Evolutionary conservation across 2,797 vertebrate genomes (phyloP), one percentile per base, ranked within the genome.

Genomic region (Luscinia megarhynchos): DNA sequence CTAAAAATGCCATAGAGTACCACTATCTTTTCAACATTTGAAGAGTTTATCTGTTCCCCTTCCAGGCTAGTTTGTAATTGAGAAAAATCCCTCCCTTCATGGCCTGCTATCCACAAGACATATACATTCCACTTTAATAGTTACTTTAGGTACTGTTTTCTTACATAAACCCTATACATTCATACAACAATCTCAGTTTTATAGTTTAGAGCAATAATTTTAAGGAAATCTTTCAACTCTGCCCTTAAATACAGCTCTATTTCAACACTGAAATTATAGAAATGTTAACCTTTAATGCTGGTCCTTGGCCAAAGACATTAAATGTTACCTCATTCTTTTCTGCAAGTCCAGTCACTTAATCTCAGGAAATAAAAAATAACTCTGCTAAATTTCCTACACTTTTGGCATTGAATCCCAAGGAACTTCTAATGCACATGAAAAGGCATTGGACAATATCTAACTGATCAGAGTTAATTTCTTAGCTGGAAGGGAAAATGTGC

Each of bases 311-410:
- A 96, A 91, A 90, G 50, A 64, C 50, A 74, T 84, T 73, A 76
- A 86, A 86, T 34, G 34, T 54, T 87, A 66, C 41, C 20, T 50
- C 34, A 73, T 79, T 95, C 48, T 69, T 73, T 92, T 86, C 54
- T 70, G 46, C 23, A 87, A 91, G 58, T 81, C 51, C 55, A 78
- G 59, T 78, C 67, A 84, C 40, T 66, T 88, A 84, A 94, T 88
- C 77, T 61, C 83, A 91, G 89, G 74, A 96, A 91, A 95, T 80
- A 94, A 82, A 91, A 95, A 92, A 79, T 40, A 73, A 86, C 34
- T 30, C 61, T 67, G 43, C 73, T 77, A 72, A 57, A 77, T 94
- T 90, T 93, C 83, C 30, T 74, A 63, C 1, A 16, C 53, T 50
- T 57, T 10, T 90, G 74, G 48, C 34, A 79, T 22, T 54, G 91